Conservation (phyloP, 2,888 invertebrate genomes). For the Troides oblongomaculatus region DNA sequence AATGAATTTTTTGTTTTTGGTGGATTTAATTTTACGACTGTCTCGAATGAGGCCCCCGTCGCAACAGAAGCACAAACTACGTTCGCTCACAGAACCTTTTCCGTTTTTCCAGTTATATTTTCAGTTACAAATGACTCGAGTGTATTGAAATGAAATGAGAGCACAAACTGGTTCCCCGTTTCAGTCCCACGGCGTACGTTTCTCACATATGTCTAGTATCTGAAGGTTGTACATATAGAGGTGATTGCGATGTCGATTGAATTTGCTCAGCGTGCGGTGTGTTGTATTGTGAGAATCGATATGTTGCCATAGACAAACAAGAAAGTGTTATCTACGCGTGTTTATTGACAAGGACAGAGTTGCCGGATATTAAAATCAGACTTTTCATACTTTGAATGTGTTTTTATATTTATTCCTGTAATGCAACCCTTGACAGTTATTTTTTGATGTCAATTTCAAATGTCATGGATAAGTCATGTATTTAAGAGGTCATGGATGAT, state of each 20-base stretch:
- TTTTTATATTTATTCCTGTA: constrained; percentile 38
- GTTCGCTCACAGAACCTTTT: not conserved
- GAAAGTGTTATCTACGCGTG: constrained; percentile 38
- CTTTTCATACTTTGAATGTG: constrained; percentile 65
- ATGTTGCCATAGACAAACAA: constrained; percentile 27
- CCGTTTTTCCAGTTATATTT: not conserved
- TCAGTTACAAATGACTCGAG: not conserved
- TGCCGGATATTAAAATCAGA: constrained; percentile 68
- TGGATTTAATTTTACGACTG: not conserved
- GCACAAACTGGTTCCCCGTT: constrained; percentile 10
- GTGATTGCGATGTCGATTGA: constrained; percentile 14
- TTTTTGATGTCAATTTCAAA: no score
- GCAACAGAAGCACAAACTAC: constrained; percentile 17
- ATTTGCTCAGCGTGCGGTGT: constrained; percentile 19
- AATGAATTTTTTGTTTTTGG: no score
- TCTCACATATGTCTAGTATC: constrained; percentile 27
- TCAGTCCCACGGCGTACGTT: constrained; percentile 18
- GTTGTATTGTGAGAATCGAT: constrained; percentile 40
- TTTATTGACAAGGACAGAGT: constrained; percentile 58
- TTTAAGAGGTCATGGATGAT: no score
- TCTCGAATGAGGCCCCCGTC: not conserved
- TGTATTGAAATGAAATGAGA: constrained; percentile 25
- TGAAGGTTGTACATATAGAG: constrained; percentile 30
- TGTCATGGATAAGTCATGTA: no score
- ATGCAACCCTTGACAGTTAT: not conserved